A percentile compares a stretch with the other conserved stretches of the same genome.
These are phyloP conservation scores for Phortica magna DNA, from an alignment of 2,888 invertebrate genomes.

Conservation along the genomic window DNA sequence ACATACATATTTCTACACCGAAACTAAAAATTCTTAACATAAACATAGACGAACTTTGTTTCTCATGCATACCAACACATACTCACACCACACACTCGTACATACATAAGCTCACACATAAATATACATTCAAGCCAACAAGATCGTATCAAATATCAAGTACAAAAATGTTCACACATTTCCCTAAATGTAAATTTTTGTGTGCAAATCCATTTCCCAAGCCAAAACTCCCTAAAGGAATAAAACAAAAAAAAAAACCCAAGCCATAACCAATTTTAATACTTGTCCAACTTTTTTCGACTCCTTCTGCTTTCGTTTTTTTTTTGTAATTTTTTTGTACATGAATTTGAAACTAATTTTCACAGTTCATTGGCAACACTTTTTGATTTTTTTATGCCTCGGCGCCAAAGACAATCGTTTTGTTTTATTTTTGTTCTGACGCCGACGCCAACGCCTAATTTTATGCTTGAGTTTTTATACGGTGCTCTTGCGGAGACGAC, in stretches of 20 bases:
- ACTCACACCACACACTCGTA: neutral
- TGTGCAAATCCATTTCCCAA: constrained; percentile 15
- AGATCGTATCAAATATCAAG: neutral
- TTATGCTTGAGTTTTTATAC: constrained; percentile 33
- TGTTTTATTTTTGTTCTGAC: constrained; percentile 46
- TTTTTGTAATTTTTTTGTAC: constrained; percentile 39
- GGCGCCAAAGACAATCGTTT: constrained; percentile 33
- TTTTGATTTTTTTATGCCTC: constrained; percentile 8
- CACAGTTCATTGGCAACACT: constrained; percentile 33
- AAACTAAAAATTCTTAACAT: neutral
- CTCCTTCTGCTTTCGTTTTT: constrained; percentile 20
- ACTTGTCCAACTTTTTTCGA: constrained; percentile 9
- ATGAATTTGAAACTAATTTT: constrained; percentile 33
- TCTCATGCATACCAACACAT: neutral
- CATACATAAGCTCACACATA: neutral
- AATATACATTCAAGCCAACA: neutral
- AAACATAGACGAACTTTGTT: neutral
- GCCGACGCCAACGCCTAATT: constrained; percentile 53
- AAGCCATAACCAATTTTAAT: constrained; percentile 8
- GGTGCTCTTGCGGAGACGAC: neutral
- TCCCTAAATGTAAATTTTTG: constrained; percentile 21
- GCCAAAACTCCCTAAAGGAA: neutral
- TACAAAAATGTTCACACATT: constrained; percentile 17
- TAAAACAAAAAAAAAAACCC: neutral
- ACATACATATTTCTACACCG: neutral